These are phyloP conservation scores for Heliconius aoede DNA, from an alignment of 2,888 invertebrate species.

Conservation along the genomic window DNA sequence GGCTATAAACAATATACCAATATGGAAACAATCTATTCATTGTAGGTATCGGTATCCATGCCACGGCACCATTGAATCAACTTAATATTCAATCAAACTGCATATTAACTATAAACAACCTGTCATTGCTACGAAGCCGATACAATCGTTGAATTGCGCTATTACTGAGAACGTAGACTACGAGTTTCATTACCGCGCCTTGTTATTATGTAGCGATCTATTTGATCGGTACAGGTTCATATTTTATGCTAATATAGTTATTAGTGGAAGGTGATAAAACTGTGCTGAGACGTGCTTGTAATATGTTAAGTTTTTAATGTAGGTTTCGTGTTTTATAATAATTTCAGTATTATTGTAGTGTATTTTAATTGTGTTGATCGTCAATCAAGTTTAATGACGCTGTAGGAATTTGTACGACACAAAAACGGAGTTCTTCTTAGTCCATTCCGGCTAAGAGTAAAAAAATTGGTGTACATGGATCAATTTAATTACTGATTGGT, in stretches of 20 bases:
- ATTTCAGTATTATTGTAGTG: neutral
- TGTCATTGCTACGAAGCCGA: constrained; percentile 58
- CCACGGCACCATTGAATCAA: constrained; percentile 43
- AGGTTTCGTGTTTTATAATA: neutral
- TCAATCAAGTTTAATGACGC: no score
- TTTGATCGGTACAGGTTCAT: constrained; percentile 28
- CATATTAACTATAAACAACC: constrained; percentile 56
- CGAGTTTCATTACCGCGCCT: constrained; percentile 40
- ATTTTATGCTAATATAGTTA: constrained; percentile 29
- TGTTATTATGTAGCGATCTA: constrained; percentile 39
- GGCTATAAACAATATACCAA: neutral
- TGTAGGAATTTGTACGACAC: no score
- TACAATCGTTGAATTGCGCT: constrained; percentile 41
- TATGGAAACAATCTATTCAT: constrained; percentile 30
- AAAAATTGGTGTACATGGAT: no score
- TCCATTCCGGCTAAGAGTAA: no score
- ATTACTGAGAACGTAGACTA: constrained; percentile 46
- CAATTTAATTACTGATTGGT: no score
- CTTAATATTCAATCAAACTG: constrained; percentile 61
- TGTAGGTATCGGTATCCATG: constrained; percentile 24
- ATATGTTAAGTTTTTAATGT: constrained; percentile 7
- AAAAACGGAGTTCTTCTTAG: no score
- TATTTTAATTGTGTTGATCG: no score
- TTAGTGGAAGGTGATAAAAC: constrained; percentile 28
- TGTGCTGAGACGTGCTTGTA: constrained; percentile 28